Conservation (phyloP, 2,888 invertebrate genomes). For the Hanleya hanleyi region DNA sequence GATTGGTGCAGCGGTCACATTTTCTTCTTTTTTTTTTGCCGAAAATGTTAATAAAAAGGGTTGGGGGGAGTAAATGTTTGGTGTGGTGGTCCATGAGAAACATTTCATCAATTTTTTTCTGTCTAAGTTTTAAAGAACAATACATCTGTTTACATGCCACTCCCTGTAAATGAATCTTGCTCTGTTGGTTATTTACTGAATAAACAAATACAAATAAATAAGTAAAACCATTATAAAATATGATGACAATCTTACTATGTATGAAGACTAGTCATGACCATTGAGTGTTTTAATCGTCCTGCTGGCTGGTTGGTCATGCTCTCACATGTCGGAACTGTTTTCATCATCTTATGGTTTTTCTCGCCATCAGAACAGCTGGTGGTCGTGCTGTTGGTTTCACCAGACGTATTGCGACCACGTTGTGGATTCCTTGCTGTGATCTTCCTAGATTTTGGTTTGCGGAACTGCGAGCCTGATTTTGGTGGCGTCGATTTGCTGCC, state of each 20-base stretch:
- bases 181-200: neutral
- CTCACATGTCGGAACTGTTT: neutral
- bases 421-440: neutral
- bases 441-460: neutral
- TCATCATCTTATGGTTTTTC: neutral
- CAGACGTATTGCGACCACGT: neutral
- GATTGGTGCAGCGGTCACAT: too few relatives aligned
- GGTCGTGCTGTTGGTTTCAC: neutral
- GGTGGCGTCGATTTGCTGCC: constrained; percentile 20
- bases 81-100: too few relatives aligned
- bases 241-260: constrained; percentile 47
- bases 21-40: too few relatives aligned
- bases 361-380: neutral
- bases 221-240: neutral
- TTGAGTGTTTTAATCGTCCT: constrained; percentile 4
- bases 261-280: constrained; percentile 63
- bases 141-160: too few relatives aligned
- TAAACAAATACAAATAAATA: neutral
- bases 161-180: too few relatives aligned
- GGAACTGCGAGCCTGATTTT: neutral
- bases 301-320: neutral
- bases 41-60: too few relatives aligned
- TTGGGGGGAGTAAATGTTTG: too few relatives aligned
- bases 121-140: too few relatives aligned
- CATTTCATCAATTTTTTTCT: too few relatives aligned